Percentiles rank a stretch among this genome's conserved stretches.
phyloP scores from a whole-genome alignment of 1,140 invertebrate species.

The Coenobita brevimanus region DNA sequence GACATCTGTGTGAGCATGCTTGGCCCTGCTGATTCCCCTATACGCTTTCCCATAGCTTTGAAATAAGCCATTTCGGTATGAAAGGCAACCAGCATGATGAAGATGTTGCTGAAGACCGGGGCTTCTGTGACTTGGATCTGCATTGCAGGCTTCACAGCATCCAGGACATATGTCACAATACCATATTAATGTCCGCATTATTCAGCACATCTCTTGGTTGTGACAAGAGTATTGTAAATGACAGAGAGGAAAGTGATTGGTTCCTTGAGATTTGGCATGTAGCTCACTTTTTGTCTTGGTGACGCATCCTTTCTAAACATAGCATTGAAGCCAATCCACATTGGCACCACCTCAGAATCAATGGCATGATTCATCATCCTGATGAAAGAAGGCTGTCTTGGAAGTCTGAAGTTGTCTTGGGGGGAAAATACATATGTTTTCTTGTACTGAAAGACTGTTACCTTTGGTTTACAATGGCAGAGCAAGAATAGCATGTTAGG shows the following conservation, averaged over 20 bases:
- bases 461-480: neutral
- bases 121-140: neutral
- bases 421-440: neutral
- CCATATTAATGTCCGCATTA: slow-evolving; percentile 6
- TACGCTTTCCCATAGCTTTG: neutral
- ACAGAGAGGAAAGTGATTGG: neutral
- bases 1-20: neutral
- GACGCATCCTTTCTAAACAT: neutral
- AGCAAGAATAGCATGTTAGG: neutral
- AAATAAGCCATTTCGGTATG: neutral
- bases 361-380: neutral
- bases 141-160: slow-evolving; percentile 5
- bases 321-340: slow-evolving; percentile 8
- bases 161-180: slow-evolving; percentile 13
- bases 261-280: slow-evolving; percentile 11
- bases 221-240: neutral
- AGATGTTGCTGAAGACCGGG: neutral
- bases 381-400: neutral
- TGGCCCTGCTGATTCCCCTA: neutral
- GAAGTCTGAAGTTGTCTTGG: neutral
- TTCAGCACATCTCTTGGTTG: slow-evolving; percentile 10
- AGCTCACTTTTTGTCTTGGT: neutral
- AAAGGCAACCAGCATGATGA: neutral
- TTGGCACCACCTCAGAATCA: neutral
- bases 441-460: neutral